Conservation (phyloP, 2,888 invertebrate species). For the Aphidius colemani region DNA sequence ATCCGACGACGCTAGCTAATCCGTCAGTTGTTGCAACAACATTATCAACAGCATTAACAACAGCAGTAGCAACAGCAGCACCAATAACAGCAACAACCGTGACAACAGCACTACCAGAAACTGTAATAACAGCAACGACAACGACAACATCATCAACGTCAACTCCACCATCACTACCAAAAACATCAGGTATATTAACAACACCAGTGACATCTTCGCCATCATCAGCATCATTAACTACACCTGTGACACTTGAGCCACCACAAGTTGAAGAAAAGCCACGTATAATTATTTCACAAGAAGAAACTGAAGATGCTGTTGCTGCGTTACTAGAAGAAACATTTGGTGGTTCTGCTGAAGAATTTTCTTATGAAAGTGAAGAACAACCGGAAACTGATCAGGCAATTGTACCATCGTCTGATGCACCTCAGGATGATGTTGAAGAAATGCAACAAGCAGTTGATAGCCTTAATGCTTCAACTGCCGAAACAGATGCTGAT, state of each 20-base stretch:
- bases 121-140: too few species aligned
- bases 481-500: slow-evolving; percentile 57
- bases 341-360: slow-evolving; percentile 69
- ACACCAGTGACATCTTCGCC: too few species aligned
- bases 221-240: too few species aligned
- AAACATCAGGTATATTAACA: too few species aligned
- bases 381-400: slow-evolving; percentile 57
- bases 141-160: too few species aligned
- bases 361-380: slow-evolving; percentile 58
- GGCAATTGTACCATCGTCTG: slow-evolving; percentile 61
- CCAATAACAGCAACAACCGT: too few species aligned
- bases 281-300: slow-evolving; percentile 83
- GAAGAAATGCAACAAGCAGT: slow-evolving; percentile 86
- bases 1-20: too few species aligned
- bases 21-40: too few species aligned
- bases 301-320: slow-evolving; percentile 91
- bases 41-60: too few species aligned
- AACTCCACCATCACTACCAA: too few species aligned
- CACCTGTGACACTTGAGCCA: slow-evolving; percentile 63
- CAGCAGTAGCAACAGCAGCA: too few species aligned
- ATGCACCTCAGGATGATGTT: slow-evolving; percentile 72
- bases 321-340: slow-evolving; percentile 86
- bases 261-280: slow-evolving; percentile 76
- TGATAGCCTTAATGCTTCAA: slow-evolving; percentile 74
- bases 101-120: too few species aligned